Base-by-base conservation (phyloP, 2,797 vertebrate genomes). In the Pseudomugil gertrudae region DNA sequence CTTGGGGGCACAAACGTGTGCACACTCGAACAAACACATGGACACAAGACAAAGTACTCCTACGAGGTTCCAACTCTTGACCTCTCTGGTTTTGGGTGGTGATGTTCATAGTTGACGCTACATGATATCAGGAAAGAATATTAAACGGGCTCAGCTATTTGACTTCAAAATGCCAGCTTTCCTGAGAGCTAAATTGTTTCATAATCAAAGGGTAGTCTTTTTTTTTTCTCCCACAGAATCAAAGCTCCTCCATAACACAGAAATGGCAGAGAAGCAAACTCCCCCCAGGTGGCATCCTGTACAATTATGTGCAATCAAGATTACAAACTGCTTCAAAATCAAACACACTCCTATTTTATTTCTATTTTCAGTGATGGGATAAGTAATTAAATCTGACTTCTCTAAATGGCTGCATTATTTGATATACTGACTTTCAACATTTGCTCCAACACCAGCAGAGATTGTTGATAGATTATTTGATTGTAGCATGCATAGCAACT, bases 261-360 rank as follows among this genome's bases (percentile, higher is more conserved):
- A 84, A 87, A 86, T 71, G 50, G 50, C 72, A 43, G 56, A 21
- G 74, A 73, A 86, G 84, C 33, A 47, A 59, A 66, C 85, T 83
- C 80, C 48, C 89, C 79, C 87, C 77, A 76, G 90, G 89, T 85
- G 89, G 88, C 75, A 90, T 87, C 81, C 87, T 88, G 84, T 85
- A 89, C 89, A 90, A 92, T 92, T 90, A 92, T 78, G 72, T 69
- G 83, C 86, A 92, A 89, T 91, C 89, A 91, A 90, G 81, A 85
- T 84, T 76, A 89, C 78, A 89, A 91, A 88, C 82, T 70, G 77
- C 79, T 88, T 90, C 75, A 79, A 82, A 90, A 88, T 84, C 83
- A 89, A 90, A 89, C 75, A 23, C 82, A 62, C 58, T 73, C 63
- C 14, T 69, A 47, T 78, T 88, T 87, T 75, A 84, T 60, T 79